Percentiles rank a stretch among this genome's conserved stretches.
phyloP scores from a whole-genome alignment of 2,888 invertebrate species.

The Helobdella robusta region DNA sequence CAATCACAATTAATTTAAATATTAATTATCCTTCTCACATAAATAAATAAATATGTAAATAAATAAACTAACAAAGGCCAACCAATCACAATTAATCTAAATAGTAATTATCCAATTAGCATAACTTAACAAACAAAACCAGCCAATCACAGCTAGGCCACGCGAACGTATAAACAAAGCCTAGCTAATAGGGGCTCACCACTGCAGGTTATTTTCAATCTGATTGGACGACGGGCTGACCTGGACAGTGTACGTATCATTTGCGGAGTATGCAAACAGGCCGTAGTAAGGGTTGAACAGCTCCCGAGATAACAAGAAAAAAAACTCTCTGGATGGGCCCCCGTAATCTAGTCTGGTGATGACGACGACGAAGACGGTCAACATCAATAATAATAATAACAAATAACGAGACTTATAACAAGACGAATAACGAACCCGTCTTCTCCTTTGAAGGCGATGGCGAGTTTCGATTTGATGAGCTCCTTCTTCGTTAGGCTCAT shows the following conservation, averaged over 20 bases:
- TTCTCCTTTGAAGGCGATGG: slow-evolving; percentile 74
- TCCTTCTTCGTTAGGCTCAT: slow-evolving; percentile 93
- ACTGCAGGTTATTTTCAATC: slow-evolving; percentile 91
- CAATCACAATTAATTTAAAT: no score
- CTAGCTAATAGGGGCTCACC: no score
- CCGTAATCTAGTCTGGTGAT: slow-evolving; percentile 72
- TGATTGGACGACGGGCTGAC: slow-evolving; percentile 80
- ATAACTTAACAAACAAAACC: no score
- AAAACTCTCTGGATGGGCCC: slow-evolving; percentile 92
- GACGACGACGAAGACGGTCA: not conserved
- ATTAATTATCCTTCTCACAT: no score
- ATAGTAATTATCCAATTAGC: no score
- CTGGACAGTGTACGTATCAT: slow-evolving; percentile 86
- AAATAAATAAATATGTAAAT: no score
- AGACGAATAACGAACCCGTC: slow-evolving; percentile 60
- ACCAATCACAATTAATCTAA: no score
- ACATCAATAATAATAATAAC: not conserved
- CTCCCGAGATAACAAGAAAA: slow-evolving; percentile 89
- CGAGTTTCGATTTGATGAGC: slow-evolving; percentile 83
- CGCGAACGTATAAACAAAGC: no score
- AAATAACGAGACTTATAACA: not conserved
- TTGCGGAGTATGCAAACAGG: slow-evolving; percentile 92
- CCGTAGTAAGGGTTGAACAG: slow-evolving; percentile 97
- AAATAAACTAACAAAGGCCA: no score
- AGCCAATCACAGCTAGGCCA: no score